phyloP scores from a whole-genome alignment of 2,888 invertebrate genomes.

The Megastigmus dorsalis region DNA sequence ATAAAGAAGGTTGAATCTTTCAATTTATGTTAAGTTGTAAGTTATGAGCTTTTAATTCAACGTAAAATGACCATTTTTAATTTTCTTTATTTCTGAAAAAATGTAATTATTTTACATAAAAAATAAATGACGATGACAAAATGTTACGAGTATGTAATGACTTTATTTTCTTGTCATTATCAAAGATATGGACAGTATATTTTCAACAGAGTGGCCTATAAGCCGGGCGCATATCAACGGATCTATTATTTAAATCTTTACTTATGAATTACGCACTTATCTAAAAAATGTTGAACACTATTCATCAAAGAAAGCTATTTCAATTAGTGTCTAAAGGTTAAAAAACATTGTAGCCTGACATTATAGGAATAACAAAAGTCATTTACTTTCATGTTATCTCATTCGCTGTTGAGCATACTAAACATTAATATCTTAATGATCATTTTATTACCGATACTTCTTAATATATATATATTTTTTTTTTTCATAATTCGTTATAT shows the following conservation, averaged over 20 bases:
- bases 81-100: slow-evolving; percentile 53
- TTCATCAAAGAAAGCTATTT: slow-evolving; percentile 29
- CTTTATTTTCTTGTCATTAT: slow-evolving; percentile 44
- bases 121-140: slow-evolving; percentile 49
- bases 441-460: slow-evolving; percentile 38
- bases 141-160: slow-evolving; percentile 44
- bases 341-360: slow-evolving; percentile 13
- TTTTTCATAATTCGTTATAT: slow-evolving; percentile 29
- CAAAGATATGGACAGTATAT: slow-evolving; percentile 53
- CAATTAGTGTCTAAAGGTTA: slow-evolving; percentile 31
- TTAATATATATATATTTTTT: slow-evolving; percentile 13
- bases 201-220: slow-evolving; percentile 46
- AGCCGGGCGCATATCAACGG: slow-evolving; percentile 42
- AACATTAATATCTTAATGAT: slow-evolving; percentile 40
- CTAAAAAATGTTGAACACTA: slow-evolving; percentile 49
- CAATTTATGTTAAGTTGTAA: too few relatives aligned
- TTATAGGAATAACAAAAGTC: slow-evolving; percentile 29
- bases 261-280: slow-evolving; percentile 41
- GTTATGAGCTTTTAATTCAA: too few relatives aligned
- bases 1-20: too few relatives aligned
- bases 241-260: slow-evolving; percentile 42
- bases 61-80: slow-evolving; percentile 17
- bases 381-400: slow-evolving; percentile 41
- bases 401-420: slow-evolving; percentile 46
- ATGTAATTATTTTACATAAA: slow-evolving; percentile 46